phyloP scores from a whole-genome alignment of 2,113 vertebrate genomes.

The Sula dactylatra region DNA sequence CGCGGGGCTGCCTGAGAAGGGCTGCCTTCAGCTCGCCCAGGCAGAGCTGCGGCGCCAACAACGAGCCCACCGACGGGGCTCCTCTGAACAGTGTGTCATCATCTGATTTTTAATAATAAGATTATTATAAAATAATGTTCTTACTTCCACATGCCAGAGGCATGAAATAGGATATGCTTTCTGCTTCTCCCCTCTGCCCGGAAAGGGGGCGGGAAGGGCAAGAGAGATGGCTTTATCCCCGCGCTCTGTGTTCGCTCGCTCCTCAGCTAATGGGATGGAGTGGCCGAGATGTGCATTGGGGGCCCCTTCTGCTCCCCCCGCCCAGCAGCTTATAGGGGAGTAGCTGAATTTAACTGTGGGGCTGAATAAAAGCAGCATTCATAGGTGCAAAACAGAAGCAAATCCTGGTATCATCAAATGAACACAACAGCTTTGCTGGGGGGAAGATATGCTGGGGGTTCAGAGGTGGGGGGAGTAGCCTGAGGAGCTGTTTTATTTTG shows the following conservation, averaged over 20 bases:
- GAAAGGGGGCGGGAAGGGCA: not conserved
- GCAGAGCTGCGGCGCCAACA: not conserved
- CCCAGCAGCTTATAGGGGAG: not conserved
- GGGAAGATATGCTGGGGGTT: not conserved
- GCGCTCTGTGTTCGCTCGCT: accelerated
- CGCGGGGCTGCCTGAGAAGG: not conserved
- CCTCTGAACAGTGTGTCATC: not conserved
- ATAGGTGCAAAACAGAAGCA: not conserved
- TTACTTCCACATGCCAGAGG: not conserved
- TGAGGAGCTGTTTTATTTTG: not conserved
- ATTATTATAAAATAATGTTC: conserved; percentile 29
- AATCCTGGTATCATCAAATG: not conserved
- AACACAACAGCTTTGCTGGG: accelerated
- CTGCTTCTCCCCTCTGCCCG: not conserved
- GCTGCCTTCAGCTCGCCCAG: accelerated
- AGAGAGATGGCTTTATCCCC: not conserved
- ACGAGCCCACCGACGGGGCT: not conserved
- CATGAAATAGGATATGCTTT: conserved; percentile 21
- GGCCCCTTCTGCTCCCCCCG: not conserved
- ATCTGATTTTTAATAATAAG: not conserved
- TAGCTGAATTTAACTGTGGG: too few relatives aligned
- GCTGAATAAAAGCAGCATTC: not conserved
- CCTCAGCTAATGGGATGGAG: accelerated
- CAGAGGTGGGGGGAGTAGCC: not conserved
- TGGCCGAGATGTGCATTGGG: not conserved